Conservation (phyloP, 2,888 invertebrate species). For the Nymphalis polychloros region DNA sequence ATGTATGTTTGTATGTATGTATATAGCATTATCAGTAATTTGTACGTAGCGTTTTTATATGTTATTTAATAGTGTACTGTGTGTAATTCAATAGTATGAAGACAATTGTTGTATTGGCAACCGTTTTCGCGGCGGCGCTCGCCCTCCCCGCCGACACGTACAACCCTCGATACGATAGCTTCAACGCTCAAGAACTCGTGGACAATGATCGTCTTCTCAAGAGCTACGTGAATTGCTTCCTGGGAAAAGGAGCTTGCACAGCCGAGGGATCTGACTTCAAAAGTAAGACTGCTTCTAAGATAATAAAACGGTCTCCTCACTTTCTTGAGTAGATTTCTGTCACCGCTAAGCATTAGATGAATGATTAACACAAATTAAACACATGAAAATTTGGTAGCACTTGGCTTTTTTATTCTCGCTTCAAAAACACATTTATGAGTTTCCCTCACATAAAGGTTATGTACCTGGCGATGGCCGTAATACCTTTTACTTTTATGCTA, state of each 20-base stretch:
- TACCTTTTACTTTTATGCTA: no score
- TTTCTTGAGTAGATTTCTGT: no score
- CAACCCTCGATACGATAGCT: constrained; percentile 85
- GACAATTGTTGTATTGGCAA: constrained; percentile 38
- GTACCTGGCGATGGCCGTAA: no score
- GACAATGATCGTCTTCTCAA: constrained; percentile 84
- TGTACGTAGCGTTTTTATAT: neutral
- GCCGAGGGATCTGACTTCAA: constrained; percentile 86
- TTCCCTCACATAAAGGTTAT: no score
- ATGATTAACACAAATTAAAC: no score
- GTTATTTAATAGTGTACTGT: neutral
- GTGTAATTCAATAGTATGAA: constrained; percentile 43
- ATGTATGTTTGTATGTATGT: no score
- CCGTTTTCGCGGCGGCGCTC: constrained; percentile 49
- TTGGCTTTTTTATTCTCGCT: no score
- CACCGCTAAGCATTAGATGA: no score
- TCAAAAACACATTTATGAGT: no score
- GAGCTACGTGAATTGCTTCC: constrained; percentile 86
- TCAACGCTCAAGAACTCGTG: constrained; percentile 85
- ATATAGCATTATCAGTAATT: no score
- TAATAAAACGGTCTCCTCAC: no score
- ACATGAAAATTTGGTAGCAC: no score
- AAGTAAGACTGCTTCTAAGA: constrained; percentile 72
- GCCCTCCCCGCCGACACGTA: constrained; percentile 77
- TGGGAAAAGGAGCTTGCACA: constrained; percentile 85